A percentile compares a stretch with the other conserved stretches of the same genome.
These are phyloP conservation scores for Schizopygopsis pylzovi DNA, from an alignment of 2,797 vertebrate species.

Conservation along the genomic window DNA sequence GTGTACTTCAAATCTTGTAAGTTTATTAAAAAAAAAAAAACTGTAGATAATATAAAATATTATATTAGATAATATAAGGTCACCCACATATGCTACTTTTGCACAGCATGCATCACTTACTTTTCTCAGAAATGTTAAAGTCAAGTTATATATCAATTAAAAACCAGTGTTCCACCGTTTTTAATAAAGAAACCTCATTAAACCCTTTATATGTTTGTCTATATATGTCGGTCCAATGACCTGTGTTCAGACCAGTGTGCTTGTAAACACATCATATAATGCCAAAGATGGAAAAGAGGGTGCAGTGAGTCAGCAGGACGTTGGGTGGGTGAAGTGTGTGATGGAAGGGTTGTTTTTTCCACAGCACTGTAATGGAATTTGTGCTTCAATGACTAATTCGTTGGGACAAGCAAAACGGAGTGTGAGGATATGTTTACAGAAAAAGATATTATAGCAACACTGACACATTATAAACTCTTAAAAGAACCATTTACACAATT, in stretches of 20 bases:
- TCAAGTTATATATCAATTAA: not conserved
- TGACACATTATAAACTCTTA: constrained; percentile 6
- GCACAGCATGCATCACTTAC: not conserved
- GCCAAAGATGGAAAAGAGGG: constrained; percentile 41
- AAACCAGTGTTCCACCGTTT: not conserved
- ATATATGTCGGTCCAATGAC: not conserved
- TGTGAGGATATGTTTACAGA: constrained; percentile 17
- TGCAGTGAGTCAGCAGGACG: constrained; percentile 40
- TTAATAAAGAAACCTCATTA: not conserved
- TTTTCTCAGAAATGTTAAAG: not conserved
- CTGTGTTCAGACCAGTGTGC: constrained; percentile 18
- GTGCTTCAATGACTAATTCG: constrained; percentile 52
- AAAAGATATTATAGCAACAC: not conserved
- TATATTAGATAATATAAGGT: not conserved
- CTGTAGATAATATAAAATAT: not conserved
- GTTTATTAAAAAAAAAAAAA: not conserved
- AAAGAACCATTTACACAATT: constrained; percentile 16
- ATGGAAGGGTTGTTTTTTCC: constrained; percentile 50
- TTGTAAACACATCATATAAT: constrained; percentile 27
- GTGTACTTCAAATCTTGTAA: not conserved
- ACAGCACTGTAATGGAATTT: constrained; percentile 53
- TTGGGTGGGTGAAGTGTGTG: constrained; percentile 34
- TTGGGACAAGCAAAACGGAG: constrained; percentile 39
- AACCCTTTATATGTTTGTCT: not conserved
- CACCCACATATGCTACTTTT: not conserved